phyloP scores from a whole-genome alignment of 2,888 invertebrate species.

The Argyra leucocephala region DNA sequence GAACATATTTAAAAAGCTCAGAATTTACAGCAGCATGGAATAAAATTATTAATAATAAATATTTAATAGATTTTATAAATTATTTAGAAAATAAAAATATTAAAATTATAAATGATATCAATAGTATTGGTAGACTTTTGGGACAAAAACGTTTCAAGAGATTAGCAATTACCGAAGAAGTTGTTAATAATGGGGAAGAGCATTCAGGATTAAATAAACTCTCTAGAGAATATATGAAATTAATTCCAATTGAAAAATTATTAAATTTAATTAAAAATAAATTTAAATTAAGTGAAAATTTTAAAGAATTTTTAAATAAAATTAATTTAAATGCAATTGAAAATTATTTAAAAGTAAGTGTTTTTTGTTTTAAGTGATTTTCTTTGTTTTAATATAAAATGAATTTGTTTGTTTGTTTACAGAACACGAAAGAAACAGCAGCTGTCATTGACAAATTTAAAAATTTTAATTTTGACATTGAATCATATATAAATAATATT shows the following conservation, averaged over 20 bases:
- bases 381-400: not conserved
- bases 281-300: not conserved
- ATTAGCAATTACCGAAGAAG: not conserved
- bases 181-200: not conserved
- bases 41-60: not conserved
- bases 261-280: not conserved
- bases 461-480: not conserved
- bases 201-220: not conserved
- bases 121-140: not conserved
- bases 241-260: not conserved
- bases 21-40: not conserved
- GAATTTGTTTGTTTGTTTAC: not conserved
- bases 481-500: not conserved
- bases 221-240: not conserved
- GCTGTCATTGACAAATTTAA: not conserved
- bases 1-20: not conserved
- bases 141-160: not conserved
- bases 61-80: not conserved
- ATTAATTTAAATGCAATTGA: not conserved
- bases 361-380: not conserved
- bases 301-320: not conserved
- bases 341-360: not conserved
- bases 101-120: not conserved
- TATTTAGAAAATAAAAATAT: not conserved
- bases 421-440: not conserved